A percentile compares a stretch with the other conserved stretches of the same genome.
Evolutionary conservation across 2,888 invertebrate genomes (phyloP).

Genomic region (Laspeyria flexula): DNA sequence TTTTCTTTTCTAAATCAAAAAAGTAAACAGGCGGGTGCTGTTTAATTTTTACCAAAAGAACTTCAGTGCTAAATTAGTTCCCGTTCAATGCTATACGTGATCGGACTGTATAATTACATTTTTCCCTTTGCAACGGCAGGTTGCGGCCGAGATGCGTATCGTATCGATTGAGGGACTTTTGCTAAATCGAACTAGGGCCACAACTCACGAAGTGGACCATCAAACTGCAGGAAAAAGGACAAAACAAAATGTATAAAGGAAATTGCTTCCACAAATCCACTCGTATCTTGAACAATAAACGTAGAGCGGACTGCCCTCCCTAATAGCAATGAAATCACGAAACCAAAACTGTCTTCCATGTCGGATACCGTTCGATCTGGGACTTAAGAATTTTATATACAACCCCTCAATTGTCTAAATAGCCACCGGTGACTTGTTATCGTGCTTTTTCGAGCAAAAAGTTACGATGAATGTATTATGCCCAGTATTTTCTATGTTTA

Average conservation of each 20-base stretch:
- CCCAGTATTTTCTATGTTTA: too few relatives aligned
- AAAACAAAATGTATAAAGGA: constrained; percentile 87
- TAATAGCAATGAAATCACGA: constrained; percentile 86
- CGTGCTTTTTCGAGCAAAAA: background rate
- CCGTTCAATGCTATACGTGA: constrained; percentile 75
- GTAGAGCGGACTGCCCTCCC: constrained; percentile 79
- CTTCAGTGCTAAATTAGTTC: constrained; percentile 79
- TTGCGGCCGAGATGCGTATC: constrained; percentile 75
- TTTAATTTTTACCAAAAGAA: constrained; percentile 58
- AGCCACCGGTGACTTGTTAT: constrained; percentile 22
- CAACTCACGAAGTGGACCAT: constrained; percentile 83
- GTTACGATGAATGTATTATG: background rate
- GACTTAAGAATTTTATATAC: constrained; percentile 69
- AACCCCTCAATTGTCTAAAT: constrained; percentile 52
- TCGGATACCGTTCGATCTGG: constrained; percentile 64
- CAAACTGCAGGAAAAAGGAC: constrained; percentile 85
- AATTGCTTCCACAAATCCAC: constrained; percentile 87
- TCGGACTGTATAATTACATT: constrained; percentile 77
- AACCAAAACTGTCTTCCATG: constrained; percentile 83
- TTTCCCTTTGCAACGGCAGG: constrained; percentile 62
- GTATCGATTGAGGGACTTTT: constrained; percentile 72
- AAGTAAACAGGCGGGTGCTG: constrained; percentile 31
- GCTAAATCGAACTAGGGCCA: constrained; percentile 80
- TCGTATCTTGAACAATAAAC: constrained; percentile 86
- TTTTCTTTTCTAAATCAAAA: constrained; percentile 31